Evolutionary conservation across 1,140 invertebrate genomes (phyloP), one percentile per base, ranked within the genome.

Genomic region (Nautilus pompilius): DNA sequence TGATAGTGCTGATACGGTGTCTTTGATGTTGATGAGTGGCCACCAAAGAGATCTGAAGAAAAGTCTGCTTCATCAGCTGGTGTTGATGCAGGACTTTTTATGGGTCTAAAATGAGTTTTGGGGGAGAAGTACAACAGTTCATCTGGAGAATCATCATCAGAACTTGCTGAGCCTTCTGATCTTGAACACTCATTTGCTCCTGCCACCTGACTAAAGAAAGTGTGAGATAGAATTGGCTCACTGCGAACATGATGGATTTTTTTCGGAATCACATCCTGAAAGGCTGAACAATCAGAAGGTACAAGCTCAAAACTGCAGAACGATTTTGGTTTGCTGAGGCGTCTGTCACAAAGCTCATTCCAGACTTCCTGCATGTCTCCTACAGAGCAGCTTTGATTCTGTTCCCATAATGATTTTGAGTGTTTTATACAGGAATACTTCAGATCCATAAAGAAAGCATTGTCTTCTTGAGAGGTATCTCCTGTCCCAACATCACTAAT

Each of bases 61-160:
- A 59, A 58, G 29, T 65, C 65, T 10, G 45, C 58, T 17, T 62
- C 53, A 28, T 61, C 55, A 59, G 63, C 51, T 54, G 66, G 66
- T 32, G 61, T 51, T 45, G 59, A 61, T 29, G 63, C 68, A n/a
- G 70, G 68, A 8, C 72, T 72, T 34, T 69, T 65, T 26, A 76
- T 76, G 10, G 74, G 74, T 46, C 70, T 65, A 59, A 76, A 76
- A 56, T 76, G 74, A 10, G 74, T 76, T 34, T 74, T 71, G 26
- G 68, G 65, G n/a, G 74, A 76, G 36, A 74, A 72, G 36, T 69
- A 74, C 22, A 76, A 54, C 55, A 72, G 70, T 60, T 76, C 74
- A 55, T 60, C 22, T 36, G 65, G 66, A 33, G 69, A 68, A 24
- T 63, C 26, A 15, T 36, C 20, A 3, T n/a, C n/a, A 20, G 32